phyloP scores from a whole-genome alignment of 2,797 vertebrate species.

The Tokudaia muenninki region DNA sequence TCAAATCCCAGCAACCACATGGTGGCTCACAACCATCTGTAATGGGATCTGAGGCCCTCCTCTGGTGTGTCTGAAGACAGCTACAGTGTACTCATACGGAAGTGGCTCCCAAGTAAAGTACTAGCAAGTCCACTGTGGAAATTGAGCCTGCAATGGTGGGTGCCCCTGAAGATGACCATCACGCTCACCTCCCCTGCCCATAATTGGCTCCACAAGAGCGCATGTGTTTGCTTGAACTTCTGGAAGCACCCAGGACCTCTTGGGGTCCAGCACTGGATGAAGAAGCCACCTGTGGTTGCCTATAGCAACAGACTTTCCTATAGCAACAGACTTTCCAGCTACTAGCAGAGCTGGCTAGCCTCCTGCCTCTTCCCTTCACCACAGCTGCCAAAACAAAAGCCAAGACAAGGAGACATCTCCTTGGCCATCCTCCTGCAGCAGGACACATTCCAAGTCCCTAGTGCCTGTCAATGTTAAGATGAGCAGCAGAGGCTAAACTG shows the following conservation, averaged over 20 bases:
- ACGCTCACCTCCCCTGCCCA: accelerated
- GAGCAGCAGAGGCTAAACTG: background rate
- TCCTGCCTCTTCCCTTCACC: background rate
- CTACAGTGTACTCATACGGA: no score
- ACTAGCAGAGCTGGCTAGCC: background rate
- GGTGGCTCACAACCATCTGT: no score
- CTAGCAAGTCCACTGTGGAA: background rate
- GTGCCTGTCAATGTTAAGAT: background rate
- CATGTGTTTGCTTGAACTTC: background rate
- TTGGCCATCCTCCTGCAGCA: background rate
- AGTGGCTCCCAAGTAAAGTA: background rate
- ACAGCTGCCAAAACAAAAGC: background rate
- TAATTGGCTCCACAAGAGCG: background rate
- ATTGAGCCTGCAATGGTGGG: no score
- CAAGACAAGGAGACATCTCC: background rate
- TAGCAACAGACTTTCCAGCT: background rate
- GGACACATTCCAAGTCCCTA: background rate
- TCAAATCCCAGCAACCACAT: no score
- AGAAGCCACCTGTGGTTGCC: background rate
- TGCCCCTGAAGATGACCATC: background rate
- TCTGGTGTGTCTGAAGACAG: no score
- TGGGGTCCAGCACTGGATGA: background rate
- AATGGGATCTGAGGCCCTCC: no score
- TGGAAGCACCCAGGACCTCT: no score
- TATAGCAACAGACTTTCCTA: background rate